Percentiles rank a stretch among this genome's conserved stretches.
phyloP scores from a whole-genome alignment of 2,888 invertebrate genomes.

The Eulithis prunata region DNA sequence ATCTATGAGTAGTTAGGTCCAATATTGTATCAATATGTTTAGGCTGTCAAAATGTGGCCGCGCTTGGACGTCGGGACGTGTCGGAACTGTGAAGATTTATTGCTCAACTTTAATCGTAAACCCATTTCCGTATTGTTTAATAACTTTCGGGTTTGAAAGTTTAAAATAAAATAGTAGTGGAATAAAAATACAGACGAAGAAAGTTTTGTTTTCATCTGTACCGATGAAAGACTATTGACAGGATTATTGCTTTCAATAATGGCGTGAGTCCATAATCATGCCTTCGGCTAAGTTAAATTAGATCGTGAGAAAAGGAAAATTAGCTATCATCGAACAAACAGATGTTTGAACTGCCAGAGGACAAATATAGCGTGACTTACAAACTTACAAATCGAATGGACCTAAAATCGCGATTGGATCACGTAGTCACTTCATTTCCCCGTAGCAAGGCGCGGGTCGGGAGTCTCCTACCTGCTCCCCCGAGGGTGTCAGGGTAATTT shows the following conservation, averaged over 20 bases:
- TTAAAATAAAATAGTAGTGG: constrained; percentile 12
- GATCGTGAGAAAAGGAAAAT: constrained; percentile 39
- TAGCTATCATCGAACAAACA: constrained; percentile 35
- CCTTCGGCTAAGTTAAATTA: constrained; percentile 30
- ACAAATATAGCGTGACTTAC: constrained; percentile 57
- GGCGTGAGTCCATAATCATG: constrained; percentile 21
- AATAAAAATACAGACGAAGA: not conserved
- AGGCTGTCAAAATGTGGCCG: constrained; percentile 70
- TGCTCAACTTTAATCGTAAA: constrained; percentile 67
- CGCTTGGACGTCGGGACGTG: constrained; percentile 59
- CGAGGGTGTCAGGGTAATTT: constrained; percentile 80
- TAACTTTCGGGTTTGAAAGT: constrained; percentile 21
- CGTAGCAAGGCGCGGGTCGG: constrained; percentile 52
- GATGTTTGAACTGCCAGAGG: constrained; percentile 39
- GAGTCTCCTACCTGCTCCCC: constrained; percentile 73
- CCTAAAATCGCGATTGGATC: constrained; percentile 82
- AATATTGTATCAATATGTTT: constrained; percentile 74
- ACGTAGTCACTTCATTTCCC: constrained; percentile 82
- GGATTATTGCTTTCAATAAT: constrained; percentile 23
- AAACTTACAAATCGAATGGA: constrained; percentile 73
- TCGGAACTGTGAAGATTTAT: constrained; percentile 70
- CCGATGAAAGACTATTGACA: constrained; percentile 19
- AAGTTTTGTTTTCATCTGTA: not conserved
- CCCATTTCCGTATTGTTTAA: constrained; percentile 50
- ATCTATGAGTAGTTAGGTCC: constrained; percentile 33